A percentile compares a stretch with the other conserved stretches of the same genome.
These are phyloP conservation scores for Willowsia nigromaculata DNA, from an alignment of 2,888 invertebrate species.

Conservation along the genomic window DNA sequence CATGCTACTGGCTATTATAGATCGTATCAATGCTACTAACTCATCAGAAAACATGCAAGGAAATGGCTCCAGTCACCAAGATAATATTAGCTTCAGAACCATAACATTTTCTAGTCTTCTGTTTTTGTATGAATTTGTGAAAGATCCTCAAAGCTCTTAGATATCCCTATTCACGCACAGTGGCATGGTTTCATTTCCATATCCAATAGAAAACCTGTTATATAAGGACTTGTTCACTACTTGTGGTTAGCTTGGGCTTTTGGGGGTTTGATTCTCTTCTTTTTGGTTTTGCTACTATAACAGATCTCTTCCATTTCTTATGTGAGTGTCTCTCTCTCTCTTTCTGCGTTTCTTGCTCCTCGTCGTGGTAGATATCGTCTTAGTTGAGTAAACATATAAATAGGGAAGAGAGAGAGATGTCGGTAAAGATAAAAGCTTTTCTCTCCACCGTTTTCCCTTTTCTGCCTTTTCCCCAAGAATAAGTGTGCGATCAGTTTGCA, in stretches of 20 bases:
- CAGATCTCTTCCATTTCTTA: slow-evolving; percentile 19
- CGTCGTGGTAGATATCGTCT: slow-evolving; percentile 60
- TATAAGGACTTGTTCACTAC: slow-evolving; percentile 2
- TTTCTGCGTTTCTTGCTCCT: background rate
- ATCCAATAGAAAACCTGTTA: too few relatives aligned
- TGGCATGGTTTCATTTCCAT: too few relatives aligned
- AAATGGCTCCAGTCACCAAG: slow-evolving; percentile 35
- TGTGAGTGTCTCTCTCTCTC: background rate
- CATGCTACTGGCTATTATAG: background rate
- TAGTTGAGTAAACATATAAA: slow-evolving; percentile 77
- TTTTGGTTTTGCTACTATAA: background rate
- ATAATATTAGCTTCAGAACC: slow-evolving; percentile 5
- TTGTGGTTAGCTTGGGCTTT: slow-evolving; percentile 51
- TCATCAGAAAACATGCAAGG: slow-evolving; percentile 36
- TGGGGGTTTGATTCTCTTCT: slow-evolving; percentile 1
- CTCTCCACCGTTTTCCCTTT: slow-evolving; percentile 43
- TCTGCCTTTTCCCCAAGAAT: slow-evolving; percentile 33
- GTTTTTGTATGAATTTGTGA: background rate
- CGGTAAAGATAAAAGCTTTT: slow-evolving; percentile 76
- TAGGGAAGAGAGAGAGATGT: slow-evolving; percentile 70
- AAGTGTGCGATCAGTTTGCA: slow-evolving; percentile 77
- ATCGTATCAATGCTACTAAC: slow-evolving; percentile 7
- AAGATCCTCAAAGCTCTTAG: background rate
- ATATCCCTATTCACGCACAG: slow-evolving; percentile 7
- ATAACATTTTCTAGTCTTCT: too few relatives aligned